phyloP scores from a whole-genome alignment of 2,888 invertebrate species.

The Imbricaverruca yamaguchii region DNA sequence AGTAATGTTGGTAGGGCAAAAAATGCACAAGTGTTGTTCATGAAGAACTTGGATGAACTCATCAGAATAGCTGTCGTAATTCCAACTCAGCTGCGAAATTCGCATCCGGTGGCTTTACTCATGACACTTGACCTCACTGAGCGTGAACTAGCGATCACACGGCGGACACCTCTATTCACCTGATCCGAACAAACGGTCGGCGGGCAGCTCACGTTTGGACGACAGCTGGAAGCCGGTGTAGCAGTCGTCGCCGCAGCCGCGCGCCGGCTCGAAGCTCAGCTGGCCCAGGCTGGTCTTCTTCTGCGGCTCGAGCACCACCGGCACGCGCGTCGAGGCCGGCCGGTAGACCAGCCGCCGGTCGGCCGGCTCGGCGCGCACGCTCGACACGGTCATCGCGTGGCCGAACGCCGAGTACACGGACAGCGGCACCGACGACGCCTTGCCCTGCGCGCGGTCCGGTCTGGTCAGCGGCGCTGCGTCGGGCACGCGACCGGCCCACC shows the following conservation, averaged over 20 bases:
- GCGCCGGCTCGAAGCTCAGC: slow-evolving; percentile 61
- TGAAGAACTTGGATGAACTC: too few relatives aligned
- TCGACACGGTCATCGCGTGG: slow-evolving; percentile 66
- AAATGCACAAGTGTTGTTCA: too few relatives aligned
- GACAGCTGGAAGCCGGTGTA: slow-evolving; percentile 65
- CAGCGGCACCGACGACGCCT: slow-evolving; percentile 65
- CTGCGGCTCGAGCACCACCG: slow-evolving; percentile 46
- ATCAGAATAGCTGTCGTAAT: too few relatives aligned
- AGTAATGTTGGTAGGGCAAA: too few relatives aligned
- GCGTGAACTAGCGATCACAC: too few relatives aligned
- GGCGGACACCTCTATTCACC: too few relatives aligned
- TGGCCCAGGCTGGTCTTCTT: slow-evolving; percentile 48
- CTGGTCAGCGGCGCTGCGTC: background rate
- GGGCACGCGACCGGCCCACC: too few relatives aligned
- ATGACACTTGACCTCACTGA: too few relatives aligned
- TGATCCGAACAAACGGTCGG: too few relatives aligned
- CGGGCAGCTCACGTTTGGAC: slow-evolving; percentile 37
- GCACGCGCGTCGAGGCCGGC: slow-evolving; percentile 44
- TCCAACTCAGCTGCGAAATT: too few relatives aligned
- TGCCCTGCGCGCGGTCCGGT: slow-evolving; percentile 51
- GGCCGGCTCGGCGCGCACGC: slow-evolving; percentile 54
- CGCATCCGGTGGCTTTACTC: too few relatives aligned
- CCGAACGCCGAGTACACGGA: slow-evolving; percentile 73
- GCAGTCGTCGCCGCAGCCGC: slow-evolving; percentile 62
- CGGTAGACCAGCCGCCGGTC: slow-evolving; percentile 54